A percentile compares a stretch with the other conserved stretches of the same genome.
Conservation (phyloP, 2,797 vertebrate species). For the Thaleichthys pacificus region DNA sequence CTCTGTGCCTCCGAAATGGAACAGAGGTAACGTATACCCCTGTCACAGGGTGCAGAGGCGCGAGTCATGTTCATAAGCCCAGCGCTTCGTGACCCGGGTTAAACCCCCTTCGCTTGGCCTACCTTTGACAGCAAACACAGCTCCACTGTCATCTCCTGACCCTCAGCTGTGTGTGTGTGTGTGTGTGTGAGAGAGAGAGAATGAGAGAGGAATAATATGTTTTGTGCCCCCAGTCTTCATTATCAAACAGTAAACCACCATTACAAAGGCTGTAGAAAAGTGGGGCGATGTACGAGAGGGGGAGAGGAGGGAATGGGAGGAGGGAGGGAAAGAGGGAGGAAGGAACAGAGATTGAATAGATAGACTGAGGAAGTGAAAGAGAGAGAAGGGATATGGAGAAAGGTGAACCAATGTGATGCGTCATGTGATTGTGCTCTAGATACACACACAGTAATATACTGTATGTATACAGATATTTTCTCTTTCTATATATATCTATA, state of each 20-base stretch:
- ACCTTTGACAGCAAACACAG: too few relatives aligned
- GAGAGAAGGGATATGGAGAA: conserved; percentile 36
- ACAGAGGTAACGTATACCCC: too few relatives aligned
- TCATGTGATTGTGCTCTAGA: conserved; percentile 63
- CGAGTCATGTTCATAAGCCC: too few relatives aligned
- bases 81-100: too few relatives aligned
- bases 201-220: not conserved
- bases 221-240: not conserved
- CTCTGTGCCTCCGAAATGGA: too few relatives aligned
- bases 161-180: not conserved
- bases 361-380: conserved; percentile 60
- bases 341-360: conserved; percentile 21
- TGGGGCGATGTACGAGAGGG: too few relatives aligned
- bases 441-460: not conserved
- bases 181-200: not conserved
- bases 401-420: conserved; percentile 49
- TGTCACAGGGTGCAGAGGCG: too few relatives aligned
- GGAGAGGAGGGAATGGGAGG: not conserved
- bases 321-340: conserved; percentile 6
- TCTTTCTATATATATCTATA: too few relatives aligned
- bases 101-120: not conserved
- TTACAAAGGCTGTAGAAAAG: not conserved
- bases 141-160: not conserved
- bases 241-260: not conserved
- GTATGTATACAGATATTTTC: too few relatives aligned